A percentile compares a stretch with the other conserved stretches of the same genome.
phyloP scores from a whole-genome alignment of 2,797 vertebrate species.

The Arctocebus calabarensis region DNA sequence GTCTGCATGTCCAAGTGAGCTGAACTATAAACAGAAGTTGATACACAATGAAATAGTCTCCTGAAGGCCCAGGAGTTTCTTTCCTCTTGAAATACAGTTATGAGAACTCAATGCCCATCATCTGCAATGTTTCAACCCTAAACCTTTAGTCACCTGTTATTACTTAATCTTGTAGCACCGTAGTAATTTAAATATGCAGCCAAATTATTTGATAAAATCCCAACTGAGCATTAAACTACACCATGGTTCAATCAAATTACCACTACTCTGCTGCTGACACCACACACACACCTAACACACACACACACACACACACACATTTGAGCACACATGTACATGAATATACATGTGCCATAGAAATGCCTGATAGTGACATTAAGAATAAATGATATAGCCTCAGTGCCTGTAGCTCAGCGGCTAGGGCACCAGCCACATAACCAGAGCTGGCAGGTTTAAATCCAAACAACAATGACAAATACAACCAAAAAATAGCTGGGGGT shows the following conservation, averaged over 20 bases:
- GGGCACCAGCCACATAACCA: too few species aligned
- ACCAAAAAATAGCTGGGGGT: too few species aligned
- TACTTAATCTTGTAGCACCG: slow-evolving; percentile 44
- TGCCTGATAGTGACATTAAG: background rate
- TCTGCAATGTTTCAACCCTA: slow-evolving; percentile 42
- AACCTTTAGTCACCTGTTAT: slow-evolving; percentile 54
- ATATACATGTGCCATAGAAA: background rate
- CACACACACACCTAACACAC: background rate
- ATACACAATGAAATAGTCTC: background rate
- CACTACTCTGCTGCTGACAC: background rate
- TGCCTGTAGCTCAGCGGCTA: too few species aligned
- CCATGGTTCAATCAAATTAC: slow-evolving; percentile 59
- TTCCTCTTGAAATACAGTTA: background rate
- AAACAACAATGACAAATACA: too few species aligned
- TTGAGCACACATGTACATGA: background rate
- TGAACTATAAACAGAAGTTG: background rate
- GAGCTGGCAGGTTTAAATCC: too few species aligned
- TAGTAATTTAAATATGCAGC: slow-evolving; percentile 64
- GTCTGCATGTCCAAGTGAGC: background rate
- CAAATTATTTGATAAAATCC: slow-evolving; percentile 74
- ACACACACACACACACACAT: background rate
- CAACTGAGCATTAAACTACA: slow-evolving; percentile 68
- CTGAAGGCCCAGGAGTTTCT: background rate
- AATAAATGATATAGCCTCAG: background rate
- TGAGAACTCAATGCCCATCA: slow-evolving; percentile 40